Evolutionary conservation across 30 jellyfish, hydroid and myxozoan genomes (phyloP), one percentile per base, ranked within the genome.

Genomic region (Aurelia aurita complex sp. Pacific): DNA sequence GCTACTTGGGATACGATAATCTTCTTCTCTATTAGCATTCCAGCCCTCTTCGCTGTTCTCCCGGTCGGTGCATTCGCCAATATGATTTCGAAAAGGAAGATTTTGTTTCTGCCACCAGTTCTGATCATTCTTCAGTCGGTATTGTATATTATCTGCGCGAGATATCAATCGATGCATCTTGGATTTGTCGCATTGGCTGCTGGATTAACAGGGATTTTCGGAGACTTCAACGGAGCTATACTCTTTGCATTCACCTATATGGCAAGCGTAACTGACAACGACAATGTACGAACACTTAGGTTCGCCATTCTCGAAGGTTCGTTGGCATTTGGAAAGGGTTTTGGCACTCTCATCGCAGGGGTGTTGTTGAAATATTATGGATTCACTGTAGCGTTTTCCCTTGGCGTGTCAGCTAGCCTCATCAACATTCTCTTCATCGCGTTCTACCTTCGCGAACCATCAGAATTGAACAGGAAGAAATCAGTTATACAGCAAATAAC

Each of bases 171-270:
- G 17, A 32, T 74, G 2, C 65, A 72, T 73, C 18, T 86, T 64
- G 75, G 79, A 11, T 86, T 43, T 12, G 46, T 86, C 70, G 88
- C 77, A 2, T 51, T 76, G 23, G 95, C 80, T 6, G 46, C 95
- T 2, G 23, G 82, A 11, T 13, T 86, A 1, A 75, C 85, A 0
- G n/a, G 80, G 64, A 3, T 75, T 5, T 74, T 17, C 35, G 95
- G 88, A 17, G 95, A 76, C 50, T 33, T 74, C 8, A 84, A 75
- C 69, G 95, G 89, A 1, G 80, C 76, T 10, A 86, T 86, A 23
- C 65, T 85, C 83, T 63, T 85, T 19, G 84, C 84, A 38, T 85
- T 63, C 55, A 74, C 29, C 29, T 23, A 23, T 23, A 23, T 23
- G 29, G 29, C 29, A 23, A 23, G 29, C 29, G 29, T 23, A n/a